Base-by-base conservation (phyloP, 2,113 vertebrate genomes). In the Callospermophilus lateralis region DNA sequence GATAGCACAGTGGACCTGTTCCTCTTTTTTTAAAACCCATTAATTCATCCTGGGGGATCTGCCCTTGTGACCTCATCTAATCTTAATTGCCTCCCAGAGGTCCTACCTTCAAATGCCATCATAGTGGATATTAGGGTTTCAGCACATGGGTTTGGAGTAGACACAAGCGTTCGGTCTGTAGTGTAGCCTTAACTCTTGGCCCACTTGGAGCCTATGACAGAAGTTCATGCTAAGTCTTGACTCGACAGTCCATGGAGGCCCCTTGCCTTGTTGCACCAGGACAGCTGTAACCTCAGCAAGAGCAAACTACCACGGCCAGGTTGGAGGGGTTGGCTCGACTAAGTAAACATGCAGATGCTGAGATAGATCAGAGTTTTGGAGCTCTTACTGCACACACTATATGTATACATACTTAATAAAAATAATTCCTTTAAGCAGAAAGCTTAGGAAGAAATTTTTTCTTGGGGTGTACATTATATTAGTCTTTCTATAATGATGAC, bases 171-270 rank as follows among this genome's bases (percentile, higher is more conserved):
- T 80, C 15, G 45, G 11, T 12, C 45, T 22, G 3, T 26, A 63
- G 24, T 63, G 24, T 63, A 9, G 3, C 61, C 61, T 8, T 63
- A 26, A 63, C 22, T 63, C 22, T 11, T 63, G 26, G 22, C 61
- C 61, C 61, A 26, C 61, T 22, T 63, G 24, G 4, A 55, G 8
- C 28, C 3, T 6, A 5, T 20, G 10, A 42, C n/a, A 55, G 48
- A 0, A 5, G 1, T 6, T 39, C 48, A 3, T 0, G 0, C 37
- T 53, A 26, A 19, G 45, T 73, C 30, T 20, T 34, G 6, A 4
- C 16, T 32, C 26, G 32, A 51, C 19, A 67, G 10, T 32, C 3
- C 0, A 4, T 10, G 4, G 20, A 45, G 24, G 20, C 16, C 15
- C 13, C 42, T 16, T 5, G 8, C 6, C 20, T 84, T n/a, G 42